Evolutionary conservation across 92 coral and sea anemone genomes (phyloP).

Genomic region (Phenganax stokvisi): DNA sequence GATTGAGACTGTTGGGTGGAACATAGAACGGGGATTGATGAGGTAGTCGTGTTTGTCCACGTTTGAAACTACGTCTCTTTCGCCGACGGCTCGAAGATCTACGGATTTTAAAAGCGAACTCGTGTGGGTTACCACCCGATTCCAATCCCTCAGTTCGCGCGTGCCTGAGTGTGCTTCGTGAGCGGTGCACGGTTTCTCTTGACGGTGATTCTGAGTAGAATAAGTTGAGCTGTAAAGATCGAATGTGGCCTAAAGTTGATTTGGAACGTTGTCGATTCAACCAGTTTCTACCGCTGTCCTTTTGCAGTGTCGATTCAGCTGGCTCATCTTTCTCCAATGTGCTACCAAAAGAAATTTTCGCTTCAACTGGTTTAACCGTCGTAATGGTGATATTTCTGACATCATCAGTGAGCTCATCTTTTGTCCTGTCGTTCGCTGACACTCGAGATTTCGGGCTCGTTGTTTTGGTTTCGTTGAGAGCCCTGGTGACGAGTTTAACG

Average conservation of each 20-base stretch:
- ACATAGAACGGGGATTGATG: constrained; percentile 34
- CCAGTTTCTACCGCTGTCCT: constrained; percentile 4
- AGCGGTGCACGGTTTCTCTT: constrained; percentile 1
- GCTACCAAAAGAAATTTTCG: constrained; percentile 23
- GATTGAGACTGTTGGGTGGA: neutral
- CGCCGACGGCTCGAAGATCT: constrained; percentile 26
- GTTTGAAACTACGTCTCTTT: constrained; percentile 33
- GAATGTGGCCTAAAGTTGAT: constrained; percentile 7
- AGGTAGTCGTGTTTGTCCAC: constrained; percentile 24
- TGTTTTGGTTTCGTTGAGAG: neutral
- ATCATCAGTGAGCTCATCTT: neutral
- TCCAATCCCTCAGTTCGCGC: neutral
- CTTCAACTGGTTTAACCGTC: constrained; percentile 23
- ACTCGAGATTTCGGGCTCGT: neutral
- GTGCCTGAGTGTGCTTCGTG: neutral
- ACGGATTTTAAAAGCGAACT: constrained; percentile 27
- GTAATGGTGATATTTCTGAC: neutral
- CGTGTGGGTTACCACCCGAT: constrained; percentile 3
- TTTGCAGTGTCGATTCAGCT: constrained; percentile 1
- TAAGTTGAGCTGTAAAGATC: constrained; percentile 30
- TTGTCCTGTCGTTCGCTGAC: neutral
- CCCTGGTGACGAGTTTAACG: constrained; percentile 26
- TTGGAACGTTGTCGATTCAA: constrained; percentile 17
- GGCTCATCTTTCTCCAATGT: constrained; percentile 4
- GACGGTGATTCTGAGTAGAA: constrained; percentile 38